Conservation (phyloP, 1,140 invertebrate species). For the Pseudomyrmex dendroicus region DNA sequence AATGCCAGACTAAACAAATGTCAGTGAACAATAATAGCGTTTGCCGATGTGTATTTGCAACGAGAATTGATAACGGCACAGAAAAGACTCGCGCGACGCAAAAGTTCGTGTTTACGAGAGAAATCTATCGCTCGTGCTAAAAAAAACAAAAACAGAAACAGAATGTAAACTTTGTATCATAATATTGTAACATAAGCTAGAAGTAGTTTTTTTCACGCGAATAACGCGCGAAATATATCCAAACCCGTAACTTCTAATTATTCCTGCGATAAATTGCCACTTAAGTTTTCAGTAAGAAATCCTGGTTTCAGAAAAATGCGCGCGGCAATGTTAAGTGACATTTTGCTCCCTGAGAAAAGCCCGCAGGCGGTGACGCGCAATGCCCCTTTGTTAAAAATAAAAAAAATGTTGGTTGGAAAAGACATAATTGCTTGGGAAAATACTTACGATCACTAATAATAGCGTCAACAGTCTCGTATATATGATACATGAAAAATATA, state of each 20-base stretch:
- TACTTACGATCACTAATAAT: neutral
- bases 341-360: neutral
- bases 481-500: slow-evolving; percentile 25
- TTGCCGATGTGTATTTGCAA: neutral
- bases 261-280: neutral
- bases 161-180: neutral
- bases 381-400: neutral
- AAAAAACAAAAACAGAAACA: neutral
- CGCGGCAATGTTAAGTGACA: neutral
- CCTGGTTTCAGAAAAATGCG: neutral
- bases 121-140: neutral
- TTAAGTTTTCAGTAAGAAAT: neutral
- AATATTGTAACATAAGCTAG: neutral
- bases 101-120: neutral
- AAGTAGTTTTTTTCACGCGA: neutral
- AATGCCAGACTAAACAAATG: slow-evolving; percentile 45
- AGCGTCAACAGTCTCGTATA: slow-evolving; percentile 4
- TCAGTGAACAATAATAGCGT: slow-evolving; percentile 13
- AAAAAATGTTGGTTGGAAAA: neutral
- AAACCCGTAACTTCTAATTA: too few relatives aligned
- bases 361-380: neutral
- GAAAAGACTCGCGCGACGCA: neutral
- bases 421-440: neutral
- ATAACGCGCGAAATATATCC: too few relatives aligned
- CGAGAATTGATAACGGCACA: slow-evolving; percentile 1